These are phyloP conservation scores for Drosophila insularis DNA, from an alignment of 1,140 invertebrate genomes.

Conservation along the genomic window DNA sequence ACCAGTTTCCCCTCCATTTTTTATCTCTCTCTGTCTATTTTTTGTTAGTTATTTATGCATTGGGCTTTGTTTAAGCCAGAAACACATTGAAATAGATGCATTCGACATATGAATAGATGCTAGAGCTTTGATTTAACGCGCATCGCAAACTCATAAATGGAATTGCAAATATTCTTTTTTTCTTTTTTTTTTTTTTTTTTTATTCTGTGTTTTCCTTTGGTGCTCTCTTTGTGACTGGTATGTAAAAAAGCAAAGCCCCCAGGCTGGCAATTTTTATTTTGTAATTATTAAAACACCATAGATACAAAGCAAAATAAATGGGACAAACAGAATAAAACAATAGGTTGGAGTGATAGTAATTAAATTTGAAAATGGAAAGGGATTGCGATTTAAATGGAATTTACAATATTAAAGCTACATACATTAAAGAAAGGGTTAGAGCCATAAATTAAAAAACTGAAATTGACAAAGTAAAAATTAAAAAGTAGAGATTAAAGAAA, in stretches of 20 bases:
- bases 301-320: neutral
- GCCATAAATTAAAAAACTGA: too few species aligned
- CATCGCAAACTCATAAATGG: slow-evolving; percentile 46
- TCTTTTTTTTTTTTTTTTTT: neutral
- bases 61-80: slow-evolving; percentile 69
- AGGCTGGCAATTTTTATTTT: slow-evolving; percentile 11
- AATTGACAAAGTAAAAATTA: too few species aligned
- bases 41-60: slow-evolving; percentile 72
- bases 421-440: neutral
- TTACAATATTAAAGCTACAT: neutral
- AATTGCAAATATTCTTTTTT: slow-evolving; percentile 22
- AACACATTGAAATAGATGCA: slow-evolving; percentile 34
- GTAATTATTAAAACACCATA: slow-evolving; percentile 21
- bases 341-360: neutral
- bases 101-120: slow-evolving; percentile 34
- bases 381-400: neutral
- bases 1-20: slow-evolving; percentile 1
- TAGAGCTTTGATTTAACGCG: slow-evolving; percentile 57
- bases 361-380: neutral
- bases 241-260: neutral
- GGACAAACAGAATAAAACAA: too few species aligned
- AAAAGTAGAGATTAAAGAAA: too few species aligned
- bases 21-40: slow-evolving; percentile 1
- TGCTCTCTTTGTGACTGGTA: slow-evolving; percentile 11
- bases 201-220: neutral